Evolutionary conservation across 2,888 invertebrate genomes (phyloP), one percentile per base, ranked within the genome.

Genomic region (Drosophila pseudotakahashii): DNA sequence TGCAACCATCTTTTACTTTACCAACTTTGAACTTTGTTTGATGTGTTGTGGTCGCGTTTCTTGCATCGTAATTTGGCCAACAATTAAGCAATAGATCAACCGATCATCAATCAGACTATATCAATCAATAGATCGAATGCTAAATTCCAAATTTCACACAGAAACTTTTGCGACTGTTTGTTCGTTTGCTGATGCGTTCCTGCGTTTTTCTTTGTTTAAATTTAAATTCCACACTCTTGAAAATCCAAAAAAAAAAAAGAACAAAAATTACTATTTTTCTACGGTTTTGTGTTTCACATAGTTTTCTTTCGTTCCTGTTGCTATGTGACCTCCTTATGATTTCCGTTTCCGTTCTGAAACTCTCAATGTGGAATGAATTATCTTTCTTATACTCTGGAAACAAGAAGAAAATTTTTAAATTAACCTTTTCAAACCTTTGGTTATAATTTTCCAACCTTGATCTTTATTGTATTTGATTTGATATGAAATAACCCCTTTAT

Each of bases 311-410:
- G 34, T 58, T 58, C 45, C 57, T 51, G 37, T 66, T 68, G 64
- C 45, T 52, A 52, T 68, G 69, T 53, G 52, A 68, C 30, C 23
- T 57, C 42, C 61, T 44, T 39, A 45, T 71, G 36, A 68, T 67
- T 71, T 50, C 30, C 45, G 47, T 69, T 60, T 61, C 52, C 19
- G 44, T 70, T 62, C 39, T 44, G 50, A 58, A 61, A 19, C 62
- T 83, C 84, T 87, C 51, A 79, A 87, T 84, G 83, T 87, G 85
- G 82, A 87, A 84, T 87, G 88, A 80, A 54, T 71, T 41, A 62
- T 57, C 54, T 63, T 55, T 63, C 19, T 9, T 41, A 30, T 37
- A 44, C 44, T 61, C 23, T 11, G 11, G 52, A 61, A 70, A 48
- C 13, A 70, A 52, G 10, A 16, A 14, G 34, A 39, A 45, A 37